Evolutionary conservation across 2,888 invertebrate species (phyloP).

Genomic region (Zygaena filipendulae): DNA sequence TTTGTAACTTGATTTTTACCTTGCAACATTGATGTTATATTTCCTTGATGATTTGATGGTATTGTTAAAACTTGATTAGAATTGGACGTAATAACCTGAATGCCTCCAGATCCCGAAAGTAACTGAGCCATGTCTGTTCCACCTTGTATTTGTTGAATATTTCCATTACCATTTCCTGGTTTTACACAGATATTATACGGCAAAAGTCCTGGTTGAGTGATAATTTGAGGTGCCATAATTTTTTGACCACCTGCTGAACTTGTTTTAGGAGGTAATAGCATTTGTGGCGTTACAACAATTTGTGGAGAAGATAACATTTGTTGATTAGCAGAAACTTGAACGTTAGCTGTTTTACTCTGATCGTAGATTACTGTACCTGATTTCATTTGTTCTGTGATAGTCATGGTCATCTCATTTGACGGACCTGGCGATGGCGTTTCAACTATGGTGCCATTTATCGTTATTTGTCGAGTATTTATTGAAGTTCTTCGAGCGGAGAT

Average conservation of each 20-base stretch:
- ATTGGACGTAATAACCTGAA: slow-evolving; percentile 64
- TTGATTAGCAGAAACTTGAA: slow-evolving; percentile 55
- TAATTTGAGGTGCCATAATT: slow-evolving; percentile 51
- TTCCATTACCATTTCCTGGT: slow-evolving; percentile 43
- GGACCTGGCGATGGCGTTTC: slow-evolving; percentile 66
- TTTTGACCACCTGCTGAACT: slow-evolving; percentile 46
- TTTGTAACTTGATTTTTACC: slow-evolving; percentile 54
- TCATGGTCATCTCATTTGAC: slow-evolving; percentile 60
- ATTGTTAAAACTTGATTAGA: slow-evolving; percentile 59
- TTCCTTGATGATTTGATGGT: slow-evolving; percentile 49
- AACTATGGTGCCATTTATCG: slow-evolving; percentile 63
- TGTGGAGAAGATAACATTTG: slow-evolving; percentile 59
- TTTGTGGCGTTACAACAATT: slow-evolving; percentile 61
- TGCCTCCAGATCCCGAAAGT: slow-evolving; percentile 51
- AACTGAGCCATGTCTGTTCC: slow-evolving; percentile 53
- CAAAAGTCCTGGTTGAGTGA: slow-evolving; percentile 51
- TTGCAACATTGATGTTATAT: slow-evolving; percentile 46
- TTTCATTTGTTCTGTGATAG: slow-evolving; percentile 61
- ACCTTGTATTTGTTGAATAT: slow-evolving; percentile 56
- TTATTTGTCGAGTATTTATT: slow-evolving; percentile 62
- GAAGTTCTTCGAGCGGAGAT: slow-evolving; percentile 59
- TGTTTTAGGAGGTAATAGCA: slow-evolving; percentile 57
- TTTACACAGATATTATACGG: slow-evolving; percentile 65
- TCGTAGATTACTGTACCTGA: slow-evolving; percentile 59
- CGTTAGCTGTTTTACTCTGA: slow-evolving; percentile 54